A percentile compares a stretch with the other conserved stretches of the same genome.
Evolutionary conservation across 2,113 vertebrate genomes (phyloP).

Genomic region (Siniperca knerii): DNA sequence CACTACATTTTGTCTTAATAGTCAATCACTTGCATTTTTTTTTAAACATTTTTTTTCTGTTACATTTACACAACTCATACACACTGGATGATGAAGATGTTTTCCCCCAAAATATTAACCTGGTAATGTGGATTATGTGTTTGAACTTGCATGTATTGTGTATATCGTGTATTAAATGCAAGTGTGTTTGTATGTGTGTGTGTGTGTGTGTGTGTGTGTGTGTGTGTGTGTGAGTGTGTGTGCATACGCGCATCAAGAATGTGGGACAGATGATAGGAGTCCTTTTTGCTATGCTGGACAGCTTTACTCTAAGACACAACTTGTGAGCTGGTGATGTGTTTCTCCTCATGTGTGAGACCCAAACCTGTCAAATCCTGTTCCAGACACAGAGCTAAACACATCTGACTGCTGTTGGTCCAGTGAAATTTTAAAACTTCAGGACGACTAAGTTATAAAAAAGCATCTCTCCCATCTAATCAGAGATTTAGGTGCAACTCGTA

Average conservation of each 20-base stretch:
- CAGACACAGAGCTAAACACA: slow-evolving; percentile 75
- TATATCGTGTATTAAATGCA: slow-evolving; percentile 24
- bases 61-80: slow-evolving; percentile 87
- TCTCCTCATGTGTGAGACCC: slow-evolving; percentile 69
- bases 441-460: slow-evolving; percentile 48
- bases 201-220: slow-evolving; percentile 29
- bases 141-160: slow-evolving; percentile 45
- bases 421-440: slow-evolving; percentile 46
- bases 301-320: slow-evolving; percentile 80
- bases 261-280: slow-evolving; percentile 68
- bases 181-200: slow-evolving; percentile 31
- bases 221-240: slow-evolving; percentile 23
- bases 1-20: slow-evolving; percentile 85
- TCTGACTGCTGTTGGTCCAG: slow-evolving; percentile 58
- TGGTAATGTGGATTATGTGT: slow-evolving; percentile 64
- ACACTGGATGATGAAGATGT: slow-evolving; percentile 81
- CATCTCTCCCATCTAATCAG: slow-evolving; percentile 44
- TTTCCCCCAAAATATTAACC: slow-evolving; percentile 68
- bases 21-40: slow-evolving; percentile 82
- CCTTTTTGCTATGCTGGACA: slow-evolving; percentile 84
- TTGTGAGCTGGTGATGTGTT: slow-evolving; percentile 84
- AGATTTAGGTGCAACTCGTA: slow-evolving; percentile 61
- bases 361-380: slow-evolving; percentile 66
- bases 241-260: slow-evolving; percentile 25
- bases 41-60: slow-evolving; percentile 60